Evolutionary conservation across 2,888 invertebrate species (phyloP).

Genomic region (Caenorhabditis afra): DNA sequence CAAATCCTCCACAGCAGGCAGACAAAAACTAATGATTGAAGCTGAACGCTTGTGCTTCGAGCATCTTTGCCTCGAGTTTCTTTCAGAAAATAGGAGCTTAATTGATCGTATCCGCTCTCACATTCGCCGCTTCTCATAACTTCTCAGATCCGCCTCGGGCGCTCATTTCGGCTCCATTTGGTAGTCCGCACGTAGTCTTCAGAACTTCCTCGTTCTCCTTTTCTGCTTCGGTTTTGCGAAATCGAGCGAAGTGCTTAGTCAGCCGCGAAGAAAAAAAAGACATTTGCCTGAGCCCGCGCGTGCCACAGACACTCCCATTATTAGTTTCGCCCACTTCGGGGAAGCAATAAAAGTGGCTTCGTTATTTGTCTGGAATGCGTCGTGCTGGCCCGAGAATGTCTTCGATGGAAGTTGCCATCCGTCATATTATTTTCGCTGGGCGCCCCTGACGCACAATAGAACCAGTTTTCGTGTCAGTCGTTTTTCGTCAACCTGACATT

Average conservation of each 20-base stretch:
- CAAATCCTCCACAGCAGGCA: background rate
- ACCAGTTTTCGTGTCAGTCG: slow-evolving; percentile 14
- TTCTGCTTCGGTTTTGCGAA: slow-evolving; percentile 25
- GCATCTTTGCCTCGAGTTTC: slow-evolving; percentile 9
- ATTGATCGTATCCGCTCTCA: slow-evolving; percentile 14
- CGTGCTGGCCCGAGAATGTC: slow-evolving; percentile 22
- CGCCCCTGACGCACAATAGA: slow-evolving; percentile 19
- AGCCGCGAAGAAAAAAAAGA: slow-evolving; percentile 7
- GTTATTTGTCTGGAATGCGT: slow-evolving; percentile 54
- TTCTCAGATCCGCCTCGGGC: slow-evolving; percentile 21
- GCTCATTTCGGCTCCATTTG: slow-evolving; percentile 3
- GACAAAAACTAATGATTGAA: slow-evolving; percentile 8
- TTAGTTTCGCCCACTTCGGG: slow-evolving; percentile 56
- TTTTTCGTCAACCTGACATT: slow-evolving; percentile 1
- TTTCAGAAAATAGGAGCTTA: background rate
- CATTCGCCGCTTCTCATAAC: background rate
- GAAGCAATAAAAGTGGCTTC: slow-evolving; percentile 57
- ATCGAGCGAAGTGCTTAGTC: slow-evolving; percentile 7
- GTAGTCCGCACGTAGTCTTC: background rate
- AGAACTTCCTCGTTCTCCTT: slow-evolving; percentile 13
- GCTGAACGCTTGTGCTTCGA: slow-evolving; percentile 2
- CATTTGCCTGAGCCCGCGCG: slow-evolving; percentile 10
- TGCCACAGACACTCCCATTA: slow-evolving; percentile 48
- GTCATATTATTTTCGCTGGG: slow-evolving; percentile 18
- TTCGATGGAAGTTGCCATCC: slow-evolving; percentile 37